Conservation (phyloP, 2,888 invertebrate species). For the Sicus ferrugineus region DNA sequence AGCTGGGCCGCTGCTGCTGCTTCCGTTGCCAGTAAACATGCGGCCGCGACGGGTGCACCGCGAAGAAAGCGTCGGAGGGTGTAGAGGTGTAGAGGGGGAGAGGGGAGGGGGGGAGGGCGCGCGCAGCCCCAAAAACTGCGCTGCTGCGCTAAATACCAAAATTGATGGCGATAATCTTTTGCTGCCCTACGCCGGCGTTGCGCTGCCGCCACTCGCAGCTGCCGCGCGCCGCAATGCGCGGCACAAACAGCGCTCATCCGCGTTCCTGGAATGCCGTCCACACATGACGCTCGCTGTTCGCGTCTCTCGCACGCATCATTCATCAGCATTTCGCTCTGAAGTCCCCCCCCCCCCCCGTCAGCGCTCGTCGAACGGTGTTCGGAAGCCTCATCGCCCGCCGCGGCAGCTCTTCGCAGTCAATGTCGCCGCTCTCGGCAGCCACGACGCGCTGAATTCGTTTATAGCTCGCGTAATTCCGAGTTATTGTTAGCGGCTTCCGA, state of each 20-base stretch:
- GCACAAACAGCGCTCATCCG: too few species aligned
- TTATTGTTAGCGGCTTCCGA: too few species aligned
- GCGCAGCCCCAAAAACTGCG: not conserved
- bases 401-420: too few species aligned
- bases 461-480: too few species aligned
- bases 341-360: not conserved
- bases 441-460: too few species aligned
- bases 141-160: slow-evolving; percentile 53
- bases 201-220: not conserved
- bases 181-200: not conserved
- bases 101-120: not conserved
- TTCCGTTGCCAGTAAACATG: not conserved
- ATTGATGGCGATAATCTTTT: slow-evolving; percentile 60
- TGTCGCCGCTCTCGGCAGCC: too few species aligned
- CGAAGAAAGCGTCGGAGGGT: too few species aligned
- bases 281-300: too few species aligned
- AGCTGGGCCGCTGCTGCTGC: not conserved
- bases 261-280: too few species aligned
- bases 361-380: too few species aligned
- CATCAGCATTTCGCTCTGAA: slow-evolving; percentile 23
- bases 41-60: not conserved
- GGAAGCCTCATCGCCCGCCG: too few species aligned
- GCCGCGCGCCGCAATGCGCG: not conserved
- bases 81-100: too few species aligned
- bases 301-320: slow-evolving; percentile 4